A percentile compares a stretch with the other conserved stretches of the same genome.
Evolutionary conservation across 2,797 vertebrate species (phyloP).

Genomic region (Fringilla coelebs): DNA sequence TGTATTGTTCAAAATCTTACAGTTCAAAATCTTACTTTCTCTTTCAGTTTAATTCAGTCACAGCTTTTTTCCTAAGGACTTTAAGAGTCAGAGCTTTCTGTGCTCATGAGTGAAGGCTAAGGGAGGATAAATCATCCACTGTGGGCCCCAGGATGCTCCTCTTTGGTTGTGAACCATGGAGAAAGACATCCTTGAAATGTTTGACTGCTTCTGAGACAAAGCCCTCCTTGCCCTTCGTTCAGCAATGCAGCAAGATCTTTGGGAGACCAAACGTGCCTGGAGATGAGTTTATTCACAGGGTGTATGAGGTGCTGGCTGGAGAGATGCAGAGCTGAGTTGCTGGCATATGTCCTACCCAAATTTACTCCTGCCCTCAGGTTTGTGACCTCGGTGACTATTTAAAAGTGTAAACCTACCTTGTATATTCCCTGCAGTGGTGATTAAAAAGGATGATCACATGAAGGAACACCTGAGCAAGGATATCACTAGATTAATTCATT

Average conservation of each 20-base stretch:
- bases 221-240: fast-evolving
- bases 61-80: neutral
- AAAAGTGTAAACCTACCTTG: neutral
- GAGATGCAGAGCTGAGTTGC: neutral
- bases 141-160: neutral
- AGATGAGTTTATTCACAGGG: neutral
- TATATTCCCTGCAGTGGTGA: neutral
- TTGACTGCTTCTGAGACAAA: neutral
- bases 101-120: neutral
- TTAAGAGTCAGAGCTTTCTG: neutral
- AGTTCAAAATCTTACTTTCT: neutral
- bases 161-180: neutral
- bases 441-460: neutral
- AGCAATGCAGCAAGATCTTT: neutral
- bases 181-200: neutral
- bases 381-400: neutral
- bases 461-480: conserved; percentile 17
- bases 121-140: neutral
- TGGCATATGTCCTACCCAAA: neutral
- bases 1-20: neutral
- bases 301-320: neutral
- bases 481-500: neutral
- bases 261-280: fast-evolving
- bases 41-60: neutral
- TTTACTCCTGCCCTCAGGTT: neutral